A percentile compares a stretch with the other conserved stretches of the same genome.
Conservation (phyloP, 2,888 invertebrate genomes). For the Hypercompe scribonia region DNA sequence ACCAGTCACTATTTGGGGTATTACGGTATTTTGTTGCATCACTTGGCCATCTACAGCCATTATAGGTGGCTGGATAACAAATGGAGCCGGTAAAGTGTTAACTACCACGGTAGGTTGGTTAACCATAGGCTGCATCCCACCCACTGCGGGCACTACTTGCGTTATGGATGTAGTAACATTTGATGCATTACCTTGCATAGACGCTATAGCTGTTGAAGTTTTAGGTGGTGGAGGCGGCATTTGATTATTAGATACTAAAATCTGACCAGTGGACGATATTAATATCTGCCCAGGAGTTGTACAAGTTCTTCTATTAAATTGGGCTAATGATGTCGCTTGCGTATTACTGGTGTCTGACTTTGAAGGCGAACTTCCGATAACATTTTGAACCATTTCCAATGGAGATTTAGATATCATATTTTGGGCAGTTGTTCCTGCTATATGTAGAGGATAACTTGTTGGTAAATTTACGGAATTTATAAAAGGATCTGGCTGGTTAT, state of each 20-base stretch:
- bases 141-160: constrained; percentile 89
- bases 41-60: constrained; percentile 92
- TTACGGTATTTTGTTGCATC: constrained; percentile 89
- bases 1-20: constrained; percentile 90
- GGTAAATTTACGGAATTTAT: constrained; percentile 81
- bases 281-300: constrained; percentile 89
- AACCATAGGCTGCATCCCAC: constrained; percentile 88
- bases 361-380: constrained; percentile 89
- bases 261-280: constrained; percentile 91
- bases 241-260: constrained; percentile 89
- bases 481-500: constrained; percentile 82
- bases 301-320: constrained; percentile 61
- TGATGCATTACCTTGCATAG: constrained; percentile 88
- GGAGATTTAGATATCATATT: constrained; percentile 88
- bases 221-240: constrained; percentile 90
- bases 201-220: constrained; percentile 85
- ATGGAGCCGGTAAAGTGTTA: constrained; percentile 92
- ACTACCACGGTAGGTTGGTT: constrained; percentile 93
- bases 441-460: constrained; percentile 78
- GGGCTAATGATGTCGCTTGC: constrained; percentile 68
- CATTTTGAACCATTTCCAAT: constrained; percentile 92
- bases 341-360: constrained; percentile 78
- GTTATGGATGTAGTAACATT: constrained; percentile 89
- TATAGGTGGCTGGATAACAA: constrained; percentile 92
- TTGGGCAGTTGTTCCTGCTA: constrained; percentile 83